Conservation (phyloP, 2,888 invertebrate species). For the Dasypolia templi region DNA sequence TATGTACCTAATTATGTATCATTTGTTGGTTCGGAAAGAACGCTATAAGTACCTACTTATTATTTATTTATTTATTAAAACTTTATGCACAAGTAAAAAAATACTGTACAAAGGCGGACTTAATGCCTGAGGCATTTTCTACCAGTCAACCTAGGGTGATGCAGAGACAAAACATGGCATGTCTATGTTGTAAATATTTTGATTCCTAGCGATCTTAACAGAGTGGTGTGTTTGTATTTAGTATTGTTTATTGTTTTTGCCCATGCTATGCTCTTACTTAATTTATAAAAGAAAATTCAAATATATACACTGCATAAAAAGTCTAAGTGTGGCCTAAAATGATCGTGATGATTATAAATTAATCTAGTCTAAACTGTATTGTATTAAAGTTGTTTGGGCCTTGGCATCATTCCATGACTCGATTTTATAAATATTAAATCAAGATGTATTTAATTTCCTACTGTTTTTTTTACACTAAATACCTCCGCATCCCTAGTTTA, state of each 20-base stretch:
- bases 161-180: too few species aligned
- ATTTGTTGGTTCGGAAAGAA: too few species aligned
- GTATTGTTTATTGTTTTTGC: background rate
- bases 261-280: background rate
- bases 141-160: too few species aligned
- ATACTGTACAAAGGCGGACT: too few species aligned
- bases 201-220: constrained; percentile 31
- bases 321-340: background rate
- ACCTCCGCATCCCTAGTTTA: background rate
- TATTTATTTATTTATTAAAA: too few species aligned
- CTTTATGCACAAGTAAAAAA: too few species aligned
- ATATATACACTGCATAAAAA: too few species aligned
- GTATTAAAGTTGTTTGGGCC: background rate
- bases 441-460: background rate
- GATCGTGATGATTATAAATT: constrained; percentile 5
- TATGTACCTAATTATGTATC: background rate
- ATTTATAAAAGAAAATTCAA: background rate
- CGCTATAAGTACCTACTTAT: too few species aligned
- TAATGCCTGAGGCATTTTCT: too few species aligned
- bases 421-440: constrained; percentile 7
- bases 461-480: background rate
- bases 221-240: background rate
- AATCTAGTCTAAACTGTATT: constrained; percentile 27
- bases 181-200: constrained; percentile 4
- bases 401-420: background rate